phyloP scores from a whole-genome alignment of 1,140 invertebrate species.

The Caenorhabditis brenneri region DNA sequence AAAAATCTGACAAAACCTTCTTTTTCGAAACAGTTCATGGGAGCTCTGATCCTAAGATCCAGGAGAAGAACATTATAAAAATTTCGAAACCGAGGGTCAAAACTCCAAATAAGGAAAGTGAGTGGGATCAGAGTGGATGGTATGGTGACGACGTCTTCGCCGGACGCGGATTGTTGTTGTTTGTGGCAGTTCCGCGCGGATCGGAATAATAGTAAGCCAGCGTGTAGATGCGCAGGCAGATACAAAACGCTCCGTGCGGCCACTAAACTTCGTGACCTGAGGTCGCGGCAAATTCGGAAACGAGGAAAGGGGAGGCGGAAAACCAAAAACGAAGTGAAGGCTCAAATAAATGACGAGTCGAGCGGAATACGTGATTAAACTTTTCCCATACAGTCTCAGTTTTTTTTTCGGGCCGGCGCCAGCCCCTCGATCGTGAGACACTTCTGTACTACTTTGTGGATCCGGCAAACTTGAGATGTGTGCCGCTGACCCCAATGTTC shows the following conservation, averaged over 20 bases:
- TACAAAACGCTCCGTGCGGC: slow-evolving; percentile 37
- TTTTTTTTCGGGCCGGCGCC: slow-evolving; percentile 1
- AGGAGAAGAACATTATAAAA: too few relatives aligned
- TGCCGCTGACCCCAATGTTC: background rate
- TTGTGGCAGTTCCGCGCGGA: slow-evolving; percentile 40
- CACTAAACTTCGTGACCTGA: slow-evolving; percentile 40
- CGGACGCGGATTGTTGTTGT: slow-evolving; percentile 41
- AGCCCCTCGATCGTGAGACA: slow-evolving; percentile 30
- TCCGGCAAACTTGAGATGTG: slow-evolving; percentile 27
- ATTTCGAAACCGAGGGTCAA: background rate
- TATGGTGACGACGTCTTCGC: slow-evolving; percentile 41
- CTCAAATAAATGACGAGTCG: slow-evolving; percentile 41
- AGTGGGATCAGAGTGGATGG: background rate
- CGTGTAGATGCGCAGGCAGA: slow-evolving; percentile 39
- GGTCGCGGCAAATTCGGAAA: slow-evolving; percentile 41
- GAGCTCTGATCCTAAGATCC: too few relatives aligned
- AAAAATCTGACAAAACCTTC: too few relatives aligned
- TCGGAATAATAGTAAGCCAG: slow-evolving; percentile 7
- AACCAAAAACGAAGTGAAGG: slow-evolving; percentile 1
- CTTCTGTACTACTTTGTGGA: slow-evolving; percentile 34
- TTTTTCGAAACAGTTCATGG: too few relatives aligned
- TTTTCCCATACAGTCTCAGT: slow-evolving; percentile 7
- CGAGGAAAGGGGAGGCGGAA: background rate
- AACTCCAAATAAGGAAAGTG: background rate
- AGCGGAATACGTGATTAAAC: slow-evolving; percentile 42